Conservation (phyloP, 2,113 vertebrate species). For the Dromaius novaehollandiae region DNA sequence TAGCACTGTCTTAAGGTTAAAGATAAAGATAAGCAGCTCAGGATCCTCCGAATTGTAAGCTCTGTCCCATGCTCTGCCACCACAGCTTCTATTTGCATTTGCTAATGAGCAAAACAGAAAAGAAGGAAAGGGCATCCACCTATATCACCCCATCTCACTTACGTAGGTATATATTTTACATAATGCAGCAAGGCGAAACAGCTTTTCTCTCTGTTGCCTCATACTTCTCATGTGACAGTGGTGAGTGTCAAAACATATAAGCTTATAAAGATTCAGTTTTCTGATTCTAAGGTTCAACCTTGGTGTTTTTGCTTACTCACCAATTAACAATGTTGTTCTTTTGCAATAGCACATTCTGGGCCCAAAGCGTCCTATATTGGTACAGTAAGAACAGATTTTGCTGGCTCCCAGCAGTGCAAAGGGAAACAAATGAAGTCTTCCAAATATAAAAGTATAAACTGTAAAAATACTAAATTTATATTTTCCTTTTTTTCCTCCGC, state of each 20-base stretch:
- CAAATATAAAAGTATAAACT: not conserved
- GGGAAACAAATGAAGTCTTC: not conserved
- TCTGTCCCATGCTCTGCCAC: not conserved
- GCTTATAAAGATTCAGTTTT: not conserved
- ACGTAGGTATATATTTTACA: not conserved
- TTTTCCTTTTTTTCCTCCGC: not conserved
- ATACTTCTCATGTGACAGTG: not conserved
- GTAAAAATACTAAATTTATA: not conserved
- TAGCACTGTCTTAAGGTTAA: not conserved
- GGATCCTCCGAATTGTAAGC: not conserved
- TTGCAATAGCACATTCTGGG: not conserved
- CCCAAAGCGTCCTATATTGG: not conserved
- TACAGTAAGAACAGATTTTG: not conserved
- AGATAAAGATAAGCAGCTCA: not conserved
- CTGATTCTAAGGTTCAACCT: not conserved
- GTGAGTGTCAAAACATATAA: not conserved
- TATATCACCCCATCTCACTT: not conserved
- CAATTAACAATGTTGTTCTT: not conserved
- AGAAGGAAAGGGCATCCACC: not conserved
- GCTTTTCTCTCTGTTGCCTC: not conserved
- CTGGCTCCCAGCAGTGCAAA: not conserved
- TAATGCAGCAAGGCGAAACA: slow-evolving; percentile 10
- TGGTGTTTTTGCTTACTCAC: not conserved
- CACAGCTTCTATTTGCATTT: not conserved
- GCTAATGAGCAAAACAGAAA: not conserved